Percentiles rank a stretch among this genome's conserved stretches.
phyloP scores from a whole-genome alignment of 35 echinoderm and acorn worm species.

The Patiria miniata region DNA sequence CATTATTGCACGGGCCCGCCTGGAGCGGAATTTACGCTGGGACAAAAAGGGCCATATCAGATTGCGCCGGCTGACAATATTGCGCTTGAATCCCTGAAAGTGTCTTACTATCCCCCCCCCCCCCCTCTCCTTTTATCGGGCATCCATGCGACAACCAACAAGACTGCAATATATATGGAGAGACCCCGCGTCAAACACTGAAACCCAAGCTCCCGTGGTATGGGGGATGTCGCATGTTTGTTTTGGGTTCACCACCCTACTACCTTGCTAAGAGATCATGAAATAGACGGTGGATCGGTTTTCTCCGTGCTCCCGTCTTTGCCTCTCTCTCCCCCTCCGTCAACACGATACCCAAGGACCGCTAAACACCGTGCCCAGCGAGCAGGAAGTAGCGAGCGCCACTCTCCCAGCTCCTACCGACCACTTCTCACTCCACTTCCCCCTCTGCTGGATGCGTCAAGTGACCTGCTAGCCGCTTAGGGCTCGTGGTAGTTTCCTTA shows the following conservation, averaged over 20 bases:
- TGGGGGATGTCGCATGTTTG: slow-evolving; percentile 16
- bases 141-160: slow-evolving; percentile 19
- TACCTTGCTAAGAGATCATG: slow-evolving; percentile 21
- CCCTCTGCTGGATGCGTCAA: slow-evolving; percentile 7
- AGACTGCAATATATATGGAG: slow-evolving; percentile 14
- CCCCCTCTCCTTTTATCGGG: slow-evolving; percentile 11
- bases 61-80: slow-evolving; percentile 30
- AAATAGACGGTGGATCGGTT: slow-evolving; percentile 3
- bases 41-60: slow-evolving; percentile 17
- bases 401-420: background rate
- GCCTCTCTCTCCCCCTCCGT: background rate
- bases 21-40: slow-evolving; percentile 14
- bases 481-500: slow-evolving; percentile 18
- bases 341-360: slow-evolving; percentile 28
- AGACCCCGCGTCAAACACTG: background rate
- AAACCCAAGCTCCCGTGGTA: slow-evolving; percentile 16
- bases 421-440: slow-evolving; percentile 27
- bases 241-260: slow-evolving; percentile 27
- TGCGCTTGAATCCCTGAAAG: background rate
- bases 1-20: slow-evolving; percentile 13
- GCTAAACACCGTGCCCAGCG: background rate
- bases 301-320: background rate
- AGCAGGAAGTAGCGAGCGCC: slow-evolving; percentile 22
- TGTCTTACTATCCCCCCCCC: background rate
- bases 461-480: slow-evolving; percentile 23